A percentile compares a stretch with the other conserved stretches of the same genome.
These are phyloP conservation scores for Silurus asotus DNA, from an alignment of 2,113 vertebrate genomes.

Conservation along the genomic window DNA sequence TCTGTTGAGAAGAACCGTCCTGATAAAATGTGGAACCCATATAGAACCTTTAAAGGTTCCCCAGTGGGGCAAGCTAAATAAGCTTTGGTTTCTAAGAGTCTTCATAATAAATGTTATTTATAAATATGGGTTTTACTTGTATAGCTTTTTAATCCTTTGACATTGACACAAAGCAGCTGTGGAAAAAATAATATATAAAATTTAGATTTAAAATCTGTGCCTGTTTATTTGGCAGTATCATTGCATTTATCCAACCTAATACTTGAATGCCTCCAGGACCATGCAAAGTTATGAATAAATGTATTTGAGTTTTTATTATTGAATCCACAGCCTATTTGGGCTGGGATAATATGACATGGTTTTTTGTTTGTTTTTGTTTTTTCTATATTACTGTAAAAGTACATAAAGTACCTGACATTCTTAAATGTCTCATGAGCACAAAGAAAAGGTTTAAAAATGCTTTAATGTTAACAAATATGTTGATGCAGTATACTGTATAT, in stretches of 20 bases:
- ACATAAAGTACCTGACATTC: too few relatives aligned
- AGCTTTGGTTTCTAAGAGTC: not conserved
- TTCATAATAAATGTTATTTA: not conserved
- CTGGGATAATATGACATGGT: not conserved
- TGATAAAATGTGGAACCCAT: not conserved
- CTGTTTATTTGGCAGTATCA: not conserved
- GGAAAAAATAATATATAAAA: not conserved
- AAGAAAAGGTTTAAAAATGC: not conserved
- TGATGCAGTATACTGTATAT: not conserved
- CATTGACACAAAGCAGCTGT: not conserved
- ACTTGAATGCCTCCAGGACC: too few relatives aligned
- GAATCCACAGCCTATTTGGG: not conserved
- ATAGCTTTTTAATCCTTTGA: too few relatives aligned
- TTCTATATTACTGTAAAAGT: not conserved
- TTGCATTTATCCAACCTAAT: not conserved
- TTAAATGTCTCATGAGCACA: not conserved
- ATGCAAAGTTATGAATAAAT: not conserved
- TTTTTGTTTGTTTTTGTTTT: too few relatives aligned
- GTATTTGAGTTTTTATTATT: not conserved
- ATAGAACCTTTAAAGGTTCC: not conserved
- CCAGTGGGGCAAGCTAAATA: not conserved
- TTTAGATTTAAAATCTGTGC: not conserved
- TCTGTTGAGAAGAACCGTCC: not conserved
- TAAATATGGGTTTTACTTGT: not conserved
- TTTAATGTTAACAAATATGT: not conserved